Base-by-base conservation (phyloP, 2,888 invertebrate species). In the Aphelenchoides bicaudatus region DNA sequence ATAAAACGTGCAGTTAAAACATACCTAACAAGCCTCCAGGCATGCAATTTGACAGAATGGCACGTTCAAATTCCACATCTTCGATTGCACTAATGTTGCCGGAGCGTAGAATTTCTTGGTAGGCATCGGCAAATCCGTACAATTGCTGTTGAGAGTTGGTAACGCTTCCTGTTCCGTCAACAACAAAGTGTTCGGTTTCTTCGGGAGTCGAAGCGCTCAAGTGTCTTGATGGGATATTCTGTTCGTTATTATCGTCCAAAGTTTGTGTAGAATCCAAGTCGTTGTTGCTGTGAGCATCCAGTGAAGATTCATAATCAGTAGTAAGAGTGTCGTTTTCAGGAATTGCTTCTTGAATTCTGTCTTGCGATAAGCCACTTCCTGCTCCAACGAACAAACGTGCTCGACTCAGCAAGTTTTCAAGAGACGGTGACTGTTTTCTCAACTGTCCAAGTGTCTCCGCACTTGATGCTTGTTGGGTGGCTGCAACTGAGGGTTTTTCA, bases 401-500 rank as follows among this genome's bases (percentile, higher is more conserved):
- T 51, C 71, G 67, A 1, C 72, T 73, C 13, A 78, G 63, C 6
- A 78, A 66, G 53, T 78, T 78, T 63, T 78, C 78, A 10, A 78
- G 65, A 1, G 74, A 74, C 13, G 76, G 71, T 21, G 78, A 75
- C 48, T 75, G 78, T 53, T 75, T 73, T 56, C 75, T 75, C n/a
- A 83, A 79, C 57, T 81, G 82, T 61, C n/a, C n/a, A n/a, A n/a
- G n/a, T n/a, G n/a, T n/a, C n/a, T 82, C 82, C 21, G 82, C 82
- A 4, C 80, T 80, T 0, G 82, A 80, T 10, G 82, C 82, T 67
- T 82, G 82, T 58, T 82, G 81, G 16, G 82, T 82, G 51, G 80
- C 79, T 10, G 82, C 80, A 38, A 82, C 82, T n/a, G 70, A 61
- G 4, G 16, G 16, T 19, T 16, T 46, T 16, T 16, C 39, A 38